phyloP scores from a whole-genome alignment of 2,113 vertebrate genomes.

The Microcebus murinus region DNA sequence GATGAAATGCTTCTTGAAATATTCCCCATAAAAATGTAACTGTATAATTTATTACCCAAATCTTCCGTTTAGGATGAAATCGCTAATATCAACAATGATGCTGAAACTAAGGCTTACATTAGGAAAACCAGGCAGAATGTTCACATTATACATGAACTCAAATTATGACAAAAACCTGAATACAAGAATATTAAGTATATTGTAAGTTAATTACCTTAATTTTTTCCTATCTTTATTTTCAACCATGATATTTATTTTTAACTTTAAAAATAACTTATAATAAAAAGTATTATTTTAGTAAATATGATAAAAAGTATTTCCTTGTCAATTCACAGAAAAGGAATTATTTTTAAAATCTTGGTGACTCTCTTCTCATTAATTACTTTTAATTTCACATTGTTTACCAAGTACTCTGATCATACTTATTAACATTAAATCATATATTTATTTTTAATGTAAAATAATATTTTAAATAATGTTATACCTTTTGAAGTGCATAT shows the following conservation, averaged over 20 bases:
- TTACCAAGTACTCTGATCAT: background rate
- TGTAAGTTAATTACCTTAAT: background rate
- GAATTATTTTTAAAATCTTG: background rate
- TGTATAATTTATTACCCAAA: background rate
- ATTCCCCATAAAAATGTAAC: background rate
- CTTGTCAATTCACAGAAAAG: background rate
- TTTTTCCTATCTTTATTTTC: background rate
- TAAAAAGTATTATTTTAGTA: background rate
- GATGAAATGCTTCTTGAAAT: background rate
- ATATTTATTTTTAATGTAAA: background rate
- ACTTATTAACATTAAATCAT: background rate
- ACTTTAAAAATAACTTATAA: background rate
- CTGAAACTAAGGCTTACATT: background rate
- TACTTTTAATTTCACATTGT: background rate
- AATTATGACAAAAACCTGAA: background rate
- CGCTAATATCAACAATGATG: background rate
- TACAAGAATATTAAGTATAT: background rate
- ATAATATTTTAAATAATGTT: background rate
- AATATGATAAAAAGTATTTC: background rate
- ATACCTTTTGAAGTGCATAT: background rate
- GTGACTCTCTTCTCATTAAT: background rate
- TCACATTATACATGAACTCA: background rate
- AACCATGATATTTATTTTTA: background rate
- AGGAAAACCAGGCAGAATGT: background rate
- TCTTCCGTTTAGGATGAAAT: background rate